Base-by-base conservation (phyloP, 2,888 invertebrate genomes). In the Ochropleura leucogaster region DNA sequence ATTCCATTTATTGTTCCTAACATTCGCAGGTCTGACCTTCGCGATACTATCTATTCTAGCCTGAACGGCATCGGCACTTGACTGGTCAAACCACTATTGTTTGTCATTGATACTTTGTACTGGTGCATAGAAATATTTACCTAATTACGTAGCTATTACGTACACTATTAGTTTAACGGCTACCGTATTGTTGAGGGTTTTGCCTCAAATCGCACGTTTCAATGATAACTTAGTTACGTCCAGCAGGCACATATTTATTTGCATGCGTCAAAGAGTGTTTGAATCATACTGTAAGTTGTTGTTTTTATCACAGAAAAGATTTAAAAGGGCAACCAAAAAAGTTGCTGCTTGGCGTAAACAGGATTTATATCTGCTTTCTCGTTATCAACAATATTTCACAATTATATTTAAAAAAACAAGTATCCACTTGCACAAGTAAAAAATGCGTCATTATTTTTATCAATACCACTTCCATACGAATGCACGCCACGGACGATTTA, bases 21-120 rank as follows among this genome's bases (percentile, higher is more conserved):
- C 74, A 74, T 79, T 82, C 57, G 77, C 82, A 80, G 72, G 72
- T 82, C 69, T 83, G 90, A 91, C 92, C 93, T 92, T 92, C 90
- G 82, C 75, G 79, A 84, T 87, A 82, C 80, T 84, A 83, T 87
- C 86, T 85, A 87, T 72, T 80, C 65, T 70, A 83, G 79, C 82
- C 79, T 80, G 82, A 87, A 81, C 85, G 64, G 77, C 83, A 82
- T 86, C 85, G 64, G 77, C 83, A 82, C 87, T 74, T 75, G 86
- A 89, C 90, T 87, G 86, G 90, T 90, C 87, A 77, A 77, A 84
- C 88, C 75, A 80, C 88, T 86, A 86, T 88, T 88, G 83, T 88
- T 83, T 72, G 82, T 83, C 78, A 79, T 79, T 87, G 81, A 74
- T 72, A 78, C 72, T 57, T 82, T 74, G 74, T 76, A 57, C 68